Evolutionary conservation across 2,888 invertebrate species (phyloP).

Genomic region (Thumatha senex): DNA sequence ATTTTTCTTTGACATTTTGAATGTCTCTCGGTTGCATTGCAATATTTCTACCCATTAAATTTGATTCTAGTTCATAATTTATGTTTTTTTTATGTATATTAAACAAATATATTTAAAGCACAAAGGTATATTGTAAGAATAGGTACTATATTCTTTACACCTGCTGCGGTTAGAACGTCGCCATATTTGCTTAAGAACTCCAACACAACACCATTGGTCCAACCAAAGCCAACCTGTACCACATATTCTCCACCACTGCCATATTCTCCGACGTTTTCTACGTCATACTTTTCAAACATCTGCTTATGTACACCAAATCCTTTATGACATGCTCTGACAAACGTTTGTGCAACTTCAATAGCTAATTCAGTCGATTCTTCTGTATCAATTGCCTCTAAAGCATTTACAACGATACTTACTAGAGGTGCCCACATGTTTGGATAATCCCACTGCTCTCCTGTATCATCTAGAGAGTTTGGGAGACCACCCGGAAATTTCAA

Average conservation of each 20-base stretch:
- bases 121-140: too few species aligned
- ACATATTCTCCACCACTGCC: slow-evolving; percentile 92
- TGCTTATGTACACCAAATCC: slow-evolving; percentile 84
- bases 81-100: too few species aligned
- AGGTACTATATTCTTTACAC: slow-evolving; percentile 22
- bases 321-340: slow-evolving; percentile 86
- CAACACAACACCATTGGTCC: slow-evolving; percentile 90
- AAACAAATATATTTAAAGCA: too few species aligned
- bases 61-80: too few species aligned
- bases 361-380: slow-evolving; percentile 83
- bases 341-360: slow-evolving; percentile 85
- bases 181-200: slow-evolving; percentile 86
- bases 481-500: slow-evolving; percentile 86
- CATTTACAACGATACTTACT: slow-evolving; percentile 88
- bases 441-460: slow-evolving; percentile 91
- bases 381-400: slow-evolving; percentile 84
- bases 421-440: slow-evolving; percentile 95
- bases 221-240: slow-evolving; percentile 90
- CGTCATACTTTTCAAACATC: slow-evolving; percentile 90
- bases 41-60: too few species aligned
- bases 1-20: too few species aligned
- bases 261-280: slow-evolving; percentile 83
- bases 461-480: slow-evolving; percentile 85
- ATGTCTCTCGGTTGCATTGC: too few species aligned
- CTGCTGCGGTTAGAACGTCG: slow-evolving; percentile 66